A percentile compares a stretch with the other conserved stretches of the same genome.
phyloP scores from a whole-genome alignment of 2,888 invertebrate genomes.

The Lepidochrysops patricia region DNA sequence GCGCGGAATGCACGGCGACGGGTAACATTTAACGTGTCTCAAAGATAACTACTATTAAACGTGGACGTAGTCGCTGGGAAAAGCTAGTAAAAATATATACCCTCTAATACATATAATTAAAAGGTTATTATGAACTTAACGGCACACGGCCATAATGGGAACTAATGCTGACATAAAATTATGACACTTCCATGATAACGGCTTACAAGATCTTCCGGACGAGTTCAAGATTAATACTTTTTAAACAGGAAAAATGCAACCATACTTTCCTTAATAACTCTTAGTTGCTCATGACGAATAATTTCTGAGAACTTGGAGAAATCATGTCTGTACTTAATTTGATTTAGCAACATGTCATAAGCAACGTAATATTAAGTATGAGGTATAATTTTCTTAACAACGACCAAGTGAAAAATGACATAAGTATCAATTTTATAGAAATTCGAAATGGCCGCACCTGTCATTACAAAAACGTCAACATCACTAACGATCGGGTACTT shows the following conservation, averaged over 20 bases:
- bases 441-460: neutral
- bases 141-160: too few relatives aligned
- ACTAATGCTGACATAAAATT: too few relatives aligned
- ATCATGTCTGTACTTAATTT: neutral
- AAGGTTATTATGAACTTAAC: too few relatives aligned
- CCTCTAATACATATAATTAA: too few relatives aligned
- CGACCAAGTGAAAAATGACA: conserved; percentile 5
- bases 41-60: too few relatives aligned
- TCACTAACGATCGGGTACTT: neutral
- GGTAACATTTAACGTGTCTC: too few relatives aligned
- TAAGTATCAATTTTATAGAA: conserved; percentile 10
- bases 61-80: too few relatives aligned
- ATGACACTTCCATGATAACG: too few relatives aligned
- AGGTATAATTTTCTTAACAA: conserved; percentile 6
- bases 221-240: too few relatives aligned
- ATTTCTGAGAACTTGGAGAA: neutral
- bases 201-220: too few relatives aligned
- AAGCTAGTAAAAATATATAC: too few relatives aligned
- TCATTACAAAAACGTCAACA: neutral
- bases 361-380: neutral
- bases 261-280: neutral
- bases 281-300: neutral
- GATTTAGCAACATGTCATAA: neutral
- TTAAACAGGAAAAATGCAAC: neutral
- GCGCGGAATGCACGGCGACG: too few relatives aligned